These are phyloP conservation scores for Caenorhabditis drosophilae DNA, from an alignment of 2,888 invertebrate species.

Conservation along the genomic window DNA sequence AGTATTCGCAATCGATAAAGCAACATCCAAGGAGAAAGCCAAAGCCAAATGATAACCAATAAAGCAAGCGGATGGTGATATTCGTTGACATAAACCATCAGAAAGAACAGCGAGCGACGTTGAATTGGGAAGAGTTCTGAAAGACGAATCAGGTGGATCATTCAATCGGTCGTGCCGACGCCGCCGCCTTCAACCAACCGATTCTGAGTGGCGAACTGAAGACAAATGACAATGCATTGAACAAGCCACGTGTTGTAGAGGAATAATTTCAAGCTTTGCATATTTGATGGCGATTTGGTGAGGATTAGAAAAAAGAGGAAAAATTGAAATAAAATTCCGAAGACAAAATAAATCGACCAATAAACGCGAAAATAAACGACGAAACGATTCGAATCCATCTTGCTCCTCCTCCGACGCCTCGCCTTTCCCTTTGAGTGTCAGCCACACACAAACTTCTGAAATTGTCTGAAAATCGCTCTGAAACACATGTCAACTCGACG, in stretches of 20 bases:
- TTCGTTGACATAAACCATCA: constrained; percentile 24
- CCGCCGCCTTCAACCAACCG: constrained; percentile 7
- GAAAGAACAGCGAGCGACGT: constrained; percentile 29
- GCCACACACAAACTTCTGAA: too few species aligned
- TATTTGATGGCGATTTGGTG: constrained; percentile 23
- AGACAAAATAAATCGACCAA: constrained; percentile 22
- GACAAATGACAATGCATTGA: constrained; percentile 16
- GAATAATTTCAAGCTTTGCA: constrained; percentile 27
- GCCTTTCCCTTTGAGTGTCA: too few species aligned
- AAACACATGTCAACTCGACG: too few species aligned
- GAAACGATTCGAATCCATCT: constrained; percentile 2
- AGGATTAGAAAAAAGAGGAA: constrained; percentile 26
- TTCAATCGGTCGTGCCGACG: too few species aligned
- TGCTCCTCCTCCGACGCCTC: too few species aligned
- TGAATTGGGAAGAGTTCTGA: constrained; percentile 24
- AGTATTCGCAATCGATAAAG: constrained; percentile 31
- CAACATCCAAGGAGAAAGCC: constrained; percentile 23
- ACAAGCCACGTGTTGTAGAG: constrained; percentile 20
- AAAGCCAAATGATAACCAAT: constrained; percentile 28
- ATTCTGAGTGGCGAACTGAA: constrained; percentile 29
- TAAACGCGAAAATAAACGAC: constrained; percentile 3
- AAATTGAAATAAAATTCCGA: constrained; percentile 25
- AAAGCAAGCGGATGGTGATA: constrained; percentile 23
- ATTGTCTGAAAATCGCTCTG: too few species aligned
- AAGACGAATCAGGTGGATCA: too few species aligned